Percentiles rank a stretch among this genome's conserved stretches.
phyloP scores from a whole-genome alignment of 2,797 vertebrate genomes.

The Prionace glauca region DNA sequence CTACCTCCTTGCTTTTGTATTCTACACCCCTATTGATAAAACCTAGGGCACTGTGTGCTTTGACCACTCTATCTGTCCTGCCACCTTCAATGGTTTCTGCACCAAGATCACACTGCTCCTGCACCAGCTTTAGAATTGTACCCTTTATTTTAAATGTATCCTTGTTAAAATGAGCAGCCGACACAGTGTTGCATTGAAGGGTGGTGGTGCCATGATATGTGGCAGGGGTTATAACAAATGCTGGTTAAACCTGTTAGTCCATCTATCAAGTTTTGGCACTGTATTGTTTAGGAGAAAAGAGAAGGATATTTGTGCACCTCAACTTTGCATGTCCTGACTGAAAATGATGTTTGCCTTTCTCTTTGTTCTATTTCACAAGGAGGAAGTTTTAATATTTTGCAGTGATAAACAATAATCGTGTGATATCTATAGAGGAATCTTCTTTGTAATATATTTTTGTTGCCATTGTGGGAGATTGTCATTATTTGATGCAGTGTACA shows the following conservation, averaged over 20 bases:
- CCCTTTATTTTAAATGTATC: background rate
- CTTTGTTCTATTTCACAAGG: background rate
- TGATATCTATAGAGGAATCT: background rate
- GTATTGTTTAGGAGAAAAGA: background rate
- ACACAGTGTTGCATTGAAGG: background rate
- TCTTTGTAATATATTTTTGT: background rate
- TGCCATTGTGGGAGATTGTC: background rate
- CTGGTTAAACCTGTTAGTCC: background rate
- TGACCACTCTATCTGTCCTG: too few species aligned
- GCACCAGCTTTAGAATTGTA: too few species aligned
- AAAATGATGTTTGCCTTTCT: background rate
- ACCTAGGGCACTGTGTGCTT: too few species aligned
- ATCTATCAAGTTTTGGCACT: background rate
- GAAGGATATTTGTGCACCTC: background rate
- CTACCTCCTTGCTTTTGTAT: too few species aligned
- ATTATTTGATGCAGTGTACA: background rate
- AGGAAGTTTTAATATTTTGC: background rate
- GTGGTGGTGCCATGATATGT: background rate
- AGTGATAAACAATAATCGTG: background rate
- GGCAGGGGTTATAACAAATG: background rate
- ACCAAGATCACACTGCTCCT: too few species aligned
- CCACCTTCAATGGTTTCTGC: too few species aligned
- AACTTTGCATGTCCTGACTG: background rate
- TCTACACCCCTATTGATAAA: too few species aligned
- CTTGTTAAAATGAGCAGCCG: background rate